Conservation (phyloP, 92 coral and sea anemone species). For the Muricea muricata region DNA sequence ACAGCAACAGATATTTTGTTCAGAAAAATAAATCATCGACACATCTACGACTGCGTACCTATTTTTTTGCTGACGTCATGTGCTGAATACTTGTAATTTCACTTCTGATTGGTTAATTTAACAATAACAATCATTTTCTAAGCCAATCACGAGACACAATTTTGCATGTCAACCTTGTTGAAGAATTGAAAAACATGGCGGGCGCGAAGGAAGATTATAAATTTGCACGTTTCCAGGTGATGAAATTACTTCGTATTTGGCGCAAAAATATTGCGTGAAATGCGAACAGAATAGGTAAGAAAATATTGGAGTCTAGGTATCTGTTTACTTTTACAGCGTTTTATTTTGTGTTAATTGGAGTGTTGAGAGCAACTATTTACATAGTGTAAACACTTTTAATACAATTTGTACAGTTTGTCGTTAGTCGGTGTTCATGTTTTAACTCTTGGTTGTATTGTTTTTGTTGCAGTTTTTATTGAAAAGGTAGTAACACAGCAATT, state of each 20-base stretch:
- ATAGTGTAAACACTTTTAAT: too few relatives aligned
- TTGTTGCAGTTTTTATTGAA: too few relatives aligned
- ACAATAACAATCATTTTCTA: not conserved
- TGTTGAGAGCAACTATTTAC: not conserved
- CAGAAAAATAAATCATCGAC: not conserved
- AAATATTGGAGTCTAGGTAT: not conserved
- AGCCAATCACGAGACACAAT: not conserved
- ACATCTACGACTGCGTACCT: not conserved
- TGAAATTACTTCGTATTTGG: not conserved
- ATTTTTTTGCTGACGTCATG: too few relatives aligned
- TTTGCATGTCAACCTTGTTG: not conserved
- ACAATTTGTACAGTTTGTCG: not conserved
- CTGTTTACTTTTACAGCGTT: not conserved
- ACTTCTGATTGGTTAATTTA: not conserved
- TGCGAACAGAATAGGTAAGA: not conserved
- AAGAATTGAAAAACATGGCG: not conserved
- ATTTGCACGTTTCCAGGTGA: not conserved
- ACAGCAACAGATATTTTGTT: too few relatives aligned
- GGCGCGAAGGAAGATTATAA: not conserved
- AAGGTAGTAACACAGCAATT: too few relatives aligned
- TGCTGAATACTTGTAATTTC: not conserved
- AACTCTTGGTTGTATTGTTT: too few relatives aligned
- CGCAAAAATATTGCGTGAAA: not conserved
- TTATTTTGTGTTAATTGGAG: not conserved
- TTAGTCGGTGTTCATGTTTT: not conserved